Conservation (phyloP, 2,797 vertebrate species). For the Vultur gryphus region DNA sequence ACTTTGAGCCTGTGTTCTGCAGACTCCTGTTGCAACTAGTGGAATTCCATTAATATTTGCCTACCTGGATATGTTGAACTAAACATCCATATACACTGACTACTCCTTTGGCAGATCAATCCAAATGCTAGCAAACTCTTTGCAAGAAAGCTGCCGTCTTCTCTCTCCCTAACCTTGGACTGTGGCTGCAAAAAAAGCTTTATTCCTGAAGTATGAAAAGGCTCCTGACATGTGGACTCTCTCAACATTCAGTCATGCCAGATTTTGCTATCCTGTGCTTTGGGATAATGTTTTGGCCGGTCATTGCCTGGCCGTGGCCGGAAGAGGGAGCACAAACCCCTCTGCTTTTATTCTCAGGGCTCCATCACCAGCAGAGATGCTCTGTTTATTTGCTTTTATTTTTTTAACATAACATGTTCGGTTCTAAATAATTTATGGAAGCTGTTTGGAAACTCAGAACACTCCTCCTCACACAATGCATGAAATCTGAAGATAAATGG, state of each 20-base stretch:
- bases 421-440: conserved; percentile 44
- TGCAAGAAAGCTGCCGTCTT: neutral
- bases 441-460: conserved; percentile 7
- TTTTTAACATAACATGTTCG: neutral
- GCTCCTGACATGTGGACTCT: neutral
- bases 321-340: conserved; percentile 38
- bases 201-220: neutral
- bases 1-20: neutral
- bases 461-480: neutral
- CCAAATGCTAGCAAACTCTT: neutral
- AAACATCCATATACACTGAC: neutral
- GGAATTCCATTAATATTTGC: neutral
- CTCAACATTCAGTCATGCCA: neutral
- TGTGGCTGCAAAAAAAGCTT: neutral
- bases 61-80: neutral
- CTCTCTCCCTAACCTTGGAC: neutral
- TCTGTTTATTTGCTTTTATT: neutral
- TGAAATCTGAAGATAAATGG: neutral
- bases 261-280: neutral
- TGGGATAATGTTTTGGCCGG: neutral
- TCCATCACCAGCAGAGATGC: neutral
- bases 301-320: neutral
- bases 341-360: neutral
- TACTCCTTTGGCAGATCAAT: neutral
- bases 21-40: neutral